phyloP scores from a whole-genome alignment of 2,113 vertebrate genomes.

The Solea senegalensis region DNA sequence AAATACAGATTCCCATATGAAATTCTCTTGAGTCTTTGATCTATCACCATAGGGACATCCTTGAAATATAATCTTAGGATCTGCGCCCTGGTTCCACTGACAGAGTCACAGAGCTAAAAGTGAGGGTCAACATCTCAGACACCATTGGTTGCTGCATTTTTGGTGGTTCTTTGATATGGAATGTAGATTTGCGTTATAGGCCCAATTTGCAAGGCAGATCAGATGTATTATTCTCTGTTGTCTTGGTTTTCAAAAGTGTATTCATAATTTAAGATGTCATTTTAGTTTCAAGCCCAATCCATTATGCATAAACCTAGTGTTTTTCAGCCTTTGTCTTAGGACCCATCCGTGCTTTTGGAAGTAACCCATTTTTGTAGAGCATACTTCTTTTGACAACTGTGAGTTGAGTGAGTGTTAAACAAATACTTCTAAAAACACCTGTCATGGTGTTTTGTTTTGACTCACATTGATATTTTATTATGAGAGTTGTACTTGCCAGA shows the following conservation, averaged over 20 bases:
- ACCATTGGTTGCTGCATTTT: not conserved
- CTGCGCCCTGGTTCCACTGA: conserved; percentile 15
- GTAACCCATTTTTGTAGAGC: not conserved
- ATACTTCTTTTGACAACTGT: not conserved
- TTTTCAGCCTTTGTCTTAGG: not conserved
- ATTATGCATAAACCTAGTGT: not conserved
- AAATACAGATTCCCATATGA: conserved; percentile 33
- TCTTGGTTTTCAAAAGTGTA: conserved; percentile 7
- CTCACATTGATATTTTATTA: not conserved
- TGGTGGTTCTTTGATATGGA: conserved; percentile 4
- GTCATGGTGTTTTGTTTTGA: not conserved
- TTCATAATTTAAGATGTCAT: conserved; percentile 1
- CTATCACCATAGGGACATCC: conserved; percentile 36
- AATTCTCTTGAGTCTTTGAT: conserved; percentile 52
- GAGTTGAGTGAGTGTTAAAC: not conserved
- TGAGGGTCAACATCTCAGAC: not conserved
- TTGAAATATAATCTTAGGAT: conserved; percentile 33
- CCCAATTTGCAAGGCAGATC: conserved; percentile 28
- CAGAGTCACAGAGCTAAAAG: conserved; percentile 19
- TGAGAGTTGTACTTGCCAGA: not conserved
- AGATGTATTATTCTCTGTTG: not conserved
- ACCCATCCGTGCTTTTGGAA: conserved; percentile 11
- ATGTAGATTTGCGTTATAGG: conserved; percentile 17
- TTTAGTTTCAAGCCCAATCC: not conserved
- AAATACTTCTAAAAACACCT: conserved; percentile 4